A percentile compares a stretch with the other conserved stretches of the same genome.
Conservation (phyloP, 2,113 vertebrate species). For the Misgurnus anguillicaudatus region DNA sequence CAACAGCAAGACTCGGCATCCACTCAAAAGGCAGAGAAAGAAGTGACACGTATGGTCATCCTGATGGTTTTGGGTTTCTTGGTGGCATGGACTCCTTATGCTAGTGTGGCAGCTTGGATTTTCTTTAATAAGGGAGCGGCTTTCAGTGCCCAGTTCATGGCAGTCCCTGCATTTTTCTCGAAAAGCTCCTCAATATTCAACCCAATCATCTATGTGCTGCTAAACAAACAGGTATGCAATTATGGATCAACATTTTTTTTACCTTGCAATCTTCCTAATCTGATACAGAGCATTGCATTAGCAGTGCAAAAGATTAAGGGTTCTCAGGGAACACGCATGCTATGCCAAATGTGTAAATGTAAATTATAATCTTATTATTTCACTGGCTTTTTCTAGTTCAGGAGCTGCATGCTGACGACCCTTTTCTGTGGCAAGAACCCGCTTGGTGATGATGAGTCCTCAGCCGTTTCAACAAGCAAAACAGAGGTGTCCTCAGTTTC, state of each 20-base stretch:
- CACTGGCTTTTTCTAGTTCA: conserved; percentile 69
- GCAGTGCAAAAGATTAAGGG: too few species aligned
- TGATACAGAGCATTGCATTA: too few species aligned
- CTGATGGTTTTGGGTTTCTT: conserved; percentile 76
- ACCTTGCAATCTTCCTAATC: too few species aligned
- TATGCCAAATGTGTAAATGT: not conserved
- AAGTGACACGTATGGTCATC: conserved; percentile 76
- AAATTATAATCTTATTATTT: not conserved
- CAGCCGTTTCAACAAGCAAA: conserved; percentile 71
- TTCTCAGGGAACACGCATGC: too few species aligned
- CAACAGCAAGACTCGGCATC: conserved; percentile 73
- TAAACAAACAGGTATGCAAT: conserved; percentile 73
- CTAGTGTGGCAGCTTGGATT: conserved; percentile 73
- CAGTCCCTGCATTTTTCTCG: conserved; percentile 75
- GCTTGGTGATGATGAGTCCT: conserved; percentile 69
- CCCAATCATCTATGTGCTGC: conserved; percentile 62
- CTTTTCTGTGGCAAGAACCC: conserved; percentile 74
- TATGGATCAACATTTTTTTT: not conserved
- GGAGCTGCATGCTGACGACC: conserved; percentile 74
- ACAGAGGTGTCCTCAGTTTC: conserved; percentile 73
- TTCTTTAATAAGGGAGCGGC: conserved; percentile 73
- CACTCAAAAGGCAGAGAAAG: conserved; percentile 74
- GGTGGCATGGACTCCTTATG: conserved; percentile 73
- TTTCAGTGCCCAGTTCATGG: conserved; percentile 69
- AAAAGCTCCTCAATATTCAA: conserved; percentile 74